Base-by-base conservation (phyloP, 2,113 vertebrate species). In the Aix galericulata region DNA sequence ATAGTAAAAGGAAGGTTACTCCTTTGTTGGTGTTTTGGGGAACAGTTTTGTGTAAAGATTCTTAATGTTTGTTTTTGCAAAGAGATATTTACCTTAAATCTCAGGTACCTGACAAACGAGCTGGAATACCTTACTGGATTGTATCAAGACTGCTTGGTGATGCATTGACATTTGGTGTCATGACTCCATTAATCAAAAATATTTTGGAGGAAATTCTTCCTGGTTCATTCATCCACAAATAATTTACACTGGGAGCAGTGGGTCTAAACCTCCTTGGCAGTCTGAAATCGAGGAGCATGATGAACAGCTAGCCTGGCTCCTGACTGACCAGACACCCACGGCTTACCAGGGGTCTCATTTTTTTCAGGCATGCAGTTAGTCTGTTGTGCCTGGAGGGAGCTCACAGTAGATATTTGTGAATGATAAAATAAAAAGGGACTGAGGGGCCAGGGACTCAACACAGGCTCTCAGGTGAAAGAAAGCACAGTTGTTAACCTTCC, bases 381-480 rank as follows among this genome's bases (percentile, higher is more conserved):
- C 84, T 91, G 82, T 95, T 76, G 79, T 63, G 77, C 89, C 81
- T 93, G 91, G 76, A 92, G 91, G 89, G 87, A 96, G 18, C 82
- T 91, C 96, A 94, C 88, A 74, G 72, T 92, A 97, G 96, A 86
- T 96, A 90, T 93, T 96, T 97, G 96, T 95, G 56, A 88, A 91
- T 78, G 95, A 95, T 91, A 95, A 96, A 94, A 93, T 86, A 95
- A 89, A 92, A 94, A 87, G 84, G 59, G 50, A 11, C 78, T 88
- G 82, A 93, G 91, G 86, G 95, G 89, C 25, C 77, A 82, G 76
- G 34, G 90, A 80, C 91, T 95, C 93, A 96, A 52, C 88, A 68
- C 95, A 97, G 91, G 78, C 82, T 97, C 86, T 96, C 79, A 91
- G 89, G 96, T 91, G 94, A 94, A 96, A 97, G 93, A 97, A 94